phyloP scores from a whole-genome alignment of 1,140 invertebrate species.

The Brachystomella parvula region DNA sequence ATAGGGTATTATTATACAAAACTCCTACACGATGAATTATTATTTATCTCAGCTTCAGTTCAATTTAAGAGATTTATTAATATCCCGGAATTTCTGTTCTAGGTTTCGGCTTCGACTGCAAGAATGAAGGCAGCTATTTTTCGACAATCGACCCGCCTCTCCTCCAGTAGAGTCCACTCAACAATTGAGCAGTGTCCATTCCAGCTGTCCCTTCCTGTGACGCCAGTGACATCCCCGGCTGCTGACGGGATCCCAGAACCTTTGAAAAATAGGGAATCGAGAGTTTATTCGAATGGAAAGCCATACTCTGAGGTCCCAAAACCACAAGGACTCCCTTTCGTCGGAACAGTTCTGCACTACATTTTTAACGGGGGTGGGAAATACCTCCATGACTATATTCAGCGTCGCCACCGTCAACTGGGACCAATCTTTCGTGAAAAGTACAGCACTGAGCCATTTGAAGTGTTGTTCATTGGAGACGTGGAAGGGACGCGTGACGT shows the following conservation, averaged over 20 bases:
- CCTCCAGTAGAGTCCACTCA: no score
- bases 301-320: slow-evolving; percentile 42
- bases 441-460: slow-evolving; percentile 52
- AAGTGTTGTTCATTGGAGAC: slow-evolving; percentile 63
- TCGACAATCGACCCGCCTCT: no score
- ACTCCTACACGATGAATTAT: no score
- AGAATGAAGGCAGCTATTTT: no score
- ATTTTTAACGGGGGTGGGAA: slow-evolving; percentile 47
- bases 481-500: slow-evolving; percentile 59
- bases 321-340: slow-evolving; percentile 48
- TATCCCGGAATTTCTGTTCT: no score
- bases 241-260: background rate
- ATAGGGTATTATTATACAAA: no score
- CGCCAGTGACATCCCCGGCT: background rate
- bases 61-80: no score
- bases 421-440: slow-evolving; percentile 65
- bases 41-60: no score
- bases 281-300: background rate
- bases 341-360: slow-evolving; percentile 51
- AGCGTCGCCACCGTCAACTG: slow-evolving; percentile 58
- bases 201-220: no score
- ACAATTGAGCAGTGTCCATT: background rate
- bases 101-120: no score
- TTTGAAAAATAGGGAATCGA: background rate
- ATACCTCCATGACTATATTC: slow-evolving; percentile 63